These are phyloP conservation scores for Melospiza melodia DNA, from an alignment of 2,113 vertebrate genomes.

Conservation along the genomic window DNA sequence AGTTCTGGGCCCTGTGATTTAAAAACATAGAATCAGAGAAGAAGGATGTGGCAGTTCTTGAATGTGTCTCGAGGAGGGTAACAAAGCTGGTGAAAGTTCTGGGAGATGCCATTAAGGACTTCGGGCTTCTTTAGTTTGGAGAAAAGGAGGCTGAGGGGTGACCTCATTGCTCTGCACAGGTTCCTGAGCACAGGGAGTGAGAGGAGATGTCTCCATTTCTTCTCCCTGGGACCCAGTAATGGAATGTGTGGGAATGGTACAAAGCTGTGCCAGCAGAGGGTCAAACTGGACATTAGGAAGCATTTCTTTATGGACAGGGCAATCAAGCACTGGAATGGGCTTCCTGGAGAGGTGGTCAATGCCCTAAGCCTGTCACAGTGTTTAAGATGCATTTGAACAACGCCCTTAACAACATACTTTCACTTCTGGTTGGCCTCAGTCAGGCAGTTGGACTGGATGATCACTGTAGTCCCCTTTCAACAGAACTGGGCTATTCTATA, in stretches of 20 bases:
- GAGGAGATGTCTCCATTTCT: neutral
- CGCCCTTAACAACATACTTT: neutral
- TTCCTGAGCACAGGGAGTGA: neutral
- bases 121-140: neutral
- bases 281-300: neutral
- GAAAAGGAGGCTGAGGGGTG: neutral
- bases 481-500: neutral
- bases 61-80: fast-evolving
- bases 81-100: neutral
- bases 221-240: neutral
- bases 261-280: neutral
- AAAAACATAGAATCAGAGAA: neutral
- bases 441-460: neutral
- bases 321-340: fast-evolving
- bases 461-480: neutral
- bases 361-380: neutral
- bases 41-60: neutral
- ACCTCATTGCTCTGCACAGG: neutral
- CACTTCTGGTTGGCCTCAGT: neutral
- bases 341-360: neutral
- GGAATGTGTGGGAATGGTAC: fast-evolving
- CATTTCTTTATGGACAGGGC: neutral
- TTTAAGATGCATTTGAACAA: neutral
- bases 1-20: neutral
- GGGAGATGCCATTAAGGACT: neutral